Conservation (phyloP, 2,113 vertebrate species). For the Indicator maculatus region DNA sequence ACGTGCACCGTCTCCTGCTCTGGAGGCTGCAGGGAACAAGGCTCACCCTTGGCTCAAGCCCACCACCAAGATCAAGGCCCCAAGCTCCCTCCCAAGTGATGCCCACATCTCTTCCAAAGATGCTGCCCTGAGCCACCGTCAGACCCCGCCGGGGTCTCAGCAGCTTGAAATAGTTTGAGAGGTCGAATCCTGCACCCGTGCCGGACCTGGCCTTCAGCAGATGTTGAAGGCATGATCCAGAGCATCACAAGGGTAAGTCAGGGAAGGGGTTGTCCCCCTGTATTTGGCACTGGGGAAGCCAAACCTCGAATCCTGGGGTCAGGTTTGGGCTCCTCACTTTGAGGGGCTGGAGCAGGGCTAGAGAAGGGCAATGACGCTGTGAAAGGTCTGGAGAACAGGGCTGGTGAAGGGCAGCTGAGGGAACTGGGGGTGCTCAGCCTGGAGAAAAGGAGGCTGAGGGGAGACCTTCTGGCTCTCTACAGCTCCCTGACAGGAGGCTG, state of each 20-base stretch:
- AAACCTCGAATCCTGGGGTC: background rate
- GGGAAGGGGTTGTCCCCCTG: background rate
- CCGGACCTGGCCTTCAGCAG: background rate
- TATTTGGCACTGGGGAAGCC: background rate
- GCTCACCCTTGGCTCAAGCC: rapidly evolving
- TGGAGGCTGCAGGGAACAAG: conserved; percentile 72
- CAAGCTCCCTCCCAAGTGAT: rapidly evolving
- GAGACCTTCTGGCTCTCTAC: background rate
- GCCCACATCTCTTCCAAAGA: background rate
- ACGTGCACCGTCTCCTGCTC: conserved; percentile 95
- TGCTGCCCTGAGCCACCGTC: background rate
- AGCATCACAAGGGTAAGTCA: background rate
- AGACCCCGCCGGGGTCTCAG: rapidly evolving
- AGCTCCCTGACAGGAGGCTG: background rate
- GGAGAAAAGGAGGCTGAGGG: background rate
- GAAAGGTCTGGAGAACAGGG: background rate
- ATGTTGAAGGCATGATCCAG: background rate
- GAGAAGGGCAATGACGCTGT: background rate
- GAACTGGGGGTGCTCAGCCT: background rate
- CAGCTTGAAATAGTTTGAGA: background rate
- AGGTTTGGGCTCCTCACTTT: background rate
- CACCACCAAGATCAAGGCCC: background rate
- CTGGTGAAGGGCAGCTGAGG: background rate
- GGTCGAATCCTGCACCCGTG: rapidly evolving
- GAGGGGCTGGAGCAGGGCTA: background rate